Conservation (phyloP, 2,888 invertebrate species). For the Drosophila cracens region DNA sequence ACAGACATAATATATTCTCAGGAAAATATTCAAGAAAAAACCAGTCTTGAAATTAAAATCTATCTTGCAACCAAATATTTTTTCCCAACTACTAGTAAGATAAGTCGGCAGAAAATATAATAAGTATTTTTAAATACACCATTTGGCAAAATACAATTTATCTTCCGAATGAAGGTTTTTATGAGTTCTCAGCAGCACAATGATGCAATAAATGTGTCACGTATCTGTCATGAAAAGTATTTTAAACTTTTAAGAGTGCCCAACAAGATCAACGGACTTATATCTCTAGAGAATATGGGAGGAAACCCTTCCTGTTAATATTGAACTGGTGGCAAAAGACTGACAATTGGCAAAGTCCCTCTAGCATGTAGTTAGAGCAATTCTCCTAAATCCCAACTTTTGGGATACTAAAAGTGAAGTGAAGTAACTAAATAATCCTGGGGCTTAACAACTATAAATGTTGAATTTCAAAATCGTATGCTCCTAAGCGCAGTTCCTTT, state of each 20-base stretch:
- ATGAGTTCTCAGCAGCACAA: background rate
- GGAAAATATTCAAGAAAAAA: background rate
- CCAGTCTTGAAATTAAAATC: background rate
- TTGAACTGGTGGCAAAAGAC: background rate
- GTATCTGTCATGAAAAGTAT: background rate
- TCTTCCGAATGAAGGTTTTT: background rate
- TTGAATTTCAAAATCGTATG: too few species aligned
- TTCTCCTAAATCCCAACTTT: background rate
- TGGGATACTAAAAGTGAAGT: background rate
- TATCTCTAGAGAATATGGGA: background rate
- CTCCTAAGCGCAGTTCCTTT: too few species aligned
- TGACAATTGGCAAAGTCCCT: background rate
- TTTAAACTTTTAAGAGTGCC: background rate
- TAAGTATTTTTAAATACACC: too few species aligned
- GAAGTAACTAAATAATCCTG: too few species aligned
- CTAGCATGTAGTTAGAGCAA: background rate
- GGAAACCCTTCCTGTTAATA: background rate
- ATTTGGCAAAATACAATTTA: too few species aligned
- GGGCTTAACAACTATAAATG: too few species aligned
- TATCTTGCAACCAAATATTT: too few species aligned
- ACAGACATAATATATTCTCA: background rate
- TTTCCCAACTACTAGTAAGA: too few species aligned
- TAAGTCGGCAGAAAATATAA: too few species aligned
- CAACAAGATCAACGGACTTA: background rate
- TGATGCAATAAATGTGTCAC: background rate